Evolutionary conservation across 2,797 vertebrate species (phyloP).

Genomic region (Coreius guichenoti): DNA sequence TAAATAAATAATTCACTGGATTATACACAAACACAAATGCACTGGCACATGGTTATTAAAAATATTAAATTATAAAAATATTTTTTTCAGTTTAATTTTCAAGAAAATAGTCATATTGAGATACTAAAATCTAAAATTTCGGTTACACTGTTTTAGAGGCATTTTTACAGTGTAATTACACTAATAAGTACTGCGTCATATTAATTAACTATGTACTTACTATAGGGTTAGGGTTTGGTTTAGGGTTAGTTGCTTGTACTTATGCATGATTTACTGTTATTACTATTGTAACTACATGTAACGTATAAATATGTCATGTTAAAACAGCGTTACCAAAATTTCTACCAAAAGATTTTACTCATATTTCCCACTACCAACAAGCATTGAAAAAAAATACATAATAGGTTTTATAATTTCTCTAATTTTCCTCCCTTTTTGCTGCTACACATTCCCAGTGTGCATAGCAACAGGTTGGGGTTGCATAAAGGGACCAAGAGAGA

Average conservation of each 20-base stretch:
- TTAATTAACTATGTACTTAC: background rate
- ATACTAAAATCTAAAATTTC: too few species aligned
- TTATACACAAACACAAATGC: too few species aligned
- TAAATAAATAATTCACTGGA: too few species aligned
- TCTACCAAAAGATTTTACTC: background rate
- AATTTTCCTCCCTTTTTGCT: background rate
- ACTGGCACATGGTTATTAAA: too few species aligned
- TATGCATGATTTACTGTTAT: background rate
- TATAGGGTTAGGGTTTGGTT: background rate
- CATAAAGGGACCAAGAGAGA: slow-evolving; percentile 41
- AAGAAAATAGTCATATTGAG: too few species aligned
- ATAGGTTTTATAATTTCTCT: background rate
- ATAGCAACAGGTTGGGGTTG: slow-evolving; percentile 66
- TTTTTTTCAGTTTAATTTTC: too few species aligned
- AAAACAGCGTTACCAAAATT: background rate
- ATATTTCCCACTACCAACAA: background rate
- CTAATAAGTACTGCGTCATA: background rate
- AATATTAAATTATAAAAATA: too few species aligned
- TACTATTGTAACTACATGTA: background rate
- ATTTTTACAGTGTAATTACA: background rate
- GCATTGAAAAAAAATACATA: background rate
- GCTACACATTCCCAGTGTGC: slow-evolving; percentile 35
- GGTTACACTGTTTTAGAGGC: too few species aligned
- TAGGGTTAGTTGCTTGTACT: background rate
- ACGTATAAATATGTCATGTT: background rate